Percentiles rank a stretch among this genome's conserved stretches.
These are phyloP conservation scores for Meteorus colon DNA, from an alignment of 2,888 invertebrate genomes.

Conservation along the genomic window DNA sequence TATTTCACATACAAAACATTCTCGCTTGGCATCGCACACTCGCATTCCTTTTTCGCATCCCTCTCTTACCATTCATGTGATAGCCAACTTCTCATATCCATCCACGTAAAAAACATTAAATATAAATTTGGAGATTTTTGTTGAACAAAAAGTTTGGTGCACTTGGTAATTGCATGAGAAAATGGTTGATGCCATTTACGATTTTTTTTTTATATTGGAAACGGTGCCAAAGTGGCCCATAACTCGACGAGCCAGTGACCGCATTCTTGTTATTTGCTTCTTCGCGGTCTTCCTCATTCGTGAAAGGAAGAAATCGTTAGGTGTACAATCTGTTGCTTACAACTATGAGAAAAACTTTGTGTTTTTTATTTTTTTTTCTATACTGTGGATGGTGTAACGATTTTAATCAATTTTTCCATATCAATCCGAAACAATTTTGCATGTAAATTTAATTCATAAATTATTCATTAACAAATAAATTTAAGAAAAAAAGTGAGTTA, in stretches of 20 bases:
- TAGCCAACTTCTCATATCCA: not conserved
- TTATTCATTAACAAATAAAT: not conserved
- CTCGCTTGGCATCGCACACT: not conserved
- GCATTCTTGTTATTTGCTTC: conserved; percentile 27
- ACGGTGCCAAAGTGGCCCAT: conserved; percentile 31
- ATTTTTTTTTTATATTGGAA: conserved; percentile 20
- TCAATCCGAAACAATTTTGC: not conserved
- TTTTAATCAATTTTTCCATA: not conserved
- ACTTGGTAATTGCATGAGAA: conserved; percentile 2
- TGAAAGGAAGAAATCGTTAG: conserved; percentile 25
- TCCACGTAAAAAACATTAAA: not conserved
- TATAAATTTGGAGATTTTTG: conserved; percentile 7
- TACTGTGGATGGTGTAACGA: not conserved
- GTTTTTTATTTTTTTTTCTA: not conserved
- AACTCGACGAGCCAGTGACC: conserved; percentile 26
- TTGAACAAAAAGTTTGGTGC: not conserved
- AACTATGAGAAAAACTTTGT: not conserved
- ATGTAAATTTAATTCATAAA: not conserved
- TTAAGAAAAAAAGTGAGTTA: not conserved
- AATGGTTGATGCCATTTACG: conserved; percentile 15
- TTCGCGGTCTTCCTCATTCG: conserved; percentile 11
- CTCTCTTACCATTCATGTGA: not conserved
- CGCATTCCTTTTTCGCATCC: not conserved
- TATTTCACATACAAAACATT: not conserved
- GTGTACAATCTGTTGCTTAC: conserved; percentile 12